Evolutionary conservation across 2,888 invertebrate genomes (phyloP), one percentile per base, ranked within the genome.

Genomic region (Xestia rhomboidea): DNA sequence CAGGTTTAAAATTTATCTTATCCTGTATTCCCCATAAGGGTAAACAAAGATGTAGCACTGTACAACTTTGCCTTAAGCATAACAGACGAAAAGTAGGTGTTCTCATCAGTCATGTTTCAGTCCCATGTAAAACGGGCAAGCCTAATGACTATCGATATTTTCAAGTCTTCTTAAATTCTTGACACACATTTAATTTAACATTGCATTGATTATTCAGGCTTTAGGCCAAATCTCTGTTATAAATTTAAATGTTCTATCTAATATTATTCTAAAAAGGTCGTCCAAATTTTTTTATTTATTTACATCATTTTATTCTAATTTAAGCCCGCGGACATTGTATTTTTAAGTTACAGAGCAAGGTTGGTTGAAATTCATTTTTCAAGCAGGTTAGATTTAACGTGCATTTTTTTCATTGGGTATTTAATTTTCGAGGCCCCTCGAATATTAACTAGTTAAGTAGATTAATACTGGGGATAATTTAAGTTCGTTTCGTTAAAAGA

Each of bases 211-310:
- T 73, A 51, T 24, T 46, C 2, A n/a, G 74, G 54, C 38, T 46
- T 41, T 24, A 21, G 21, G 30, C 73, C 24, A 51, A 79, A 68
- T 64, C 49, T 44, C 78, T 62, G 27, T 49, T 73, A 67, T 73
- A 77, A 64, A 73, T 77, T 49, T 13, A 71, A 72, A 79, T 54
- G 15, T 54, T 68, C 83, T 83, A 83, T 68, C 81, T 83, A 83
- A 60, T 34, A 54, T 69, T 63, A 83, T 24, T 67, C 68, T 68
- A 80, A 83, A 83, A 83, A 83, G 15, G 5, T 62, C 71, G 80
- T 83, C 83, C 57, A 80, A 83, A 83, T 68, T 68, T 71, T 71
- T 73, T 66, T 8, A 60, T 68, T 79, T 80, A 78, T 77, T 27
- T 75, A 82, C 49, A 63, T 38, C n/a, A 60, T 13, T 69, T 67